Evolutionary conservation across 2,888 invertebrate species (phyloP), one percentile per base, ranked within the genome.

Genomic region (Lamellibrachia satsuma): DNA sequence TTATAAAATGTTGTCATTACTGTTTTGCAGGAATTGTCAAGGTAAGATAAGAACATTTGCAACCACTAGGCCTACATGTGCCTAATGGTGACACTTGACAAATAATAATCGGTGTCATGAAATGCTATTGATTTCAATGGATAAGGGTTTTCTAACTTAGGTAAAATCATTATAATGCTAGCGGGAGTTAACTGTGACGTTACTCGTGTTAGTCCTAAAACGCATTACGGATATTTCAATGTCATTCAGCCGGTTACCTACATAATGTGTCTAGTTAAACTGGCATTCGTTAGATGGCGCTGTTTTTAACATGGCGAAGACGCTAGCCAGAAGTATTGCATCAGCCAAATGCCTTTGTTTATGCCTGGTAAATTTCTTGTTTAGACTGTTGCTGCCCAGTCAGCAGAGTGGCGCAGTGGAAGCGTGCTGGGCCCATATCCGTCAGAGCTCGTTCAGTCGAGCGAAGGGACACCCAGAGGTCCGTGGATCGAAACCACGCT

Each of bases 341-440:
- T 75, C 15, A 75, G 75, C 75, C 75, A 2, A 39, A 22, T 75
- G 75, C n/a, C n/a, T 55, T 7, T 55, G 55, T 55, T 55, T 75
- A 22, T 75, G 22, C 22, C 75, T 75, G 75, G 75, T 75, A 75
- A 75, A 75, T 15, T 22, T 15, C 22, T 75, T 15, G 22, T 75
- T 75, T 75, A 22, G 75, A 75, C 75, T 15, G 15, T 15, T 6
- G 75, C 0, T 1, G 15, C 1, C 75, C 75, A 75, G 75, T 4
- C 4, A 60, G 92, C 60, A 92, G 92, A 92, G 57, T 55, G 92
- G 92, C 92, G 57, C 92, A 60, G 92, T 92, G 92, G 92, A 92
- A 92, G 92, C 92, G 92, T 92, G 92, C 92, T 60, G 92, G 92
- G 60, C 92, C 92, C 92, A 92, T 92, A 92, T 75, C 75, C 75